A percentile compares a stretch with the other conserved stretches of the same genome.
These are phyloP conservation scores for Hycleus cichorii DNA, from an alignment of 1,140 invertebrate species.

Conservation along the genomic window DNA sequence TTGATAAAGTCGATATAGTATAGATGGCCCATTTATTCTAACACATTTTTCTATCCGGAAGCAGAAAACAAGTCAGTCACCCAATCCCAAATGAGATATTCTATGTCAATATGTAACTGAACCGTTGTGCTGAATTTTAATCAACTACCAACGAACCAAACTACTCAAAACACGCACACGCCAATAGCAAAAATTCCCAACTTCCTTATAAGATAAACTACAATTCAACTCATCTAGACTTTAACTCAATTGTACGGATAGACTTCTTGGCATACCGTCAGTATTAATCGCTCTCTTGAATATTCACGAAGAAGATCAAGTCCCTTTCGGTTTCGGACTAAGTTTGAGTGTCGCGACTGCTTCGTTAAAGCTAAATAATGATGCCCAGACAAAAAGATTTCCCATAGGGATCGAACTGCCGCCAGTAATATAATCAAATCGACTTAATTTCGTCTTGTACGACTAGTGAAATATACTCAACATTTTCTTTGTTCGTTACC, in stretches of 20 bases:
- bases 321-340: no score
- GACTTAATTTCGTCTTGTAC: no score
- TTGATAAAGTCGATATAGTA: slow-evolving; percentile 17
- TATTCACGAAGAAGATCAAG: background rate
- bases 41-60: slow-evolving; percentile 4
- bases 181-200: slow-evolving; percentile 4
- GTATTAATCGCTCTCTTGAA: background rate
- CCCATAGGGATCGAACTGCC: no score
- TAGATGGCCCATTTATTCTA: slow-evolving; percentile 19
- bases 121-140: slow-evolving; percentile 17
- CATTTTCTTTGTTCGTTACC: background rate
- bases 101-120: slow-evolving; percentile 19
- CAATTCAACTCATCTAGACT: background rate
- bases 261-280: background rate
- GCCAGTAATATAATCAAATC: no score
- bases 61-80: no score
- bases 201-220: slow-evolving; percentile 4
- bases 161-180: no score
- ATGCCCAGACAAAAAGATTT: no score
- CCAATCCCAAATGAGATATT: slow-evolving; percentile 10
- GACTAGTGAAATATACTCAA: background rate
- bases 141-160: background rate
- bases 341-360: no score
- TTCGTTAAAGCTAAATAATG: no score
- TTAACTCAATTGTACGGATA: slow-evolving; percentile 1